A percentile compares a stretch with the other conserved stretches of the same genome.
phyloP scores from a whole-genome alignment of 1,140 invertebrate species.

The Drosophila nikananu region DNA sequence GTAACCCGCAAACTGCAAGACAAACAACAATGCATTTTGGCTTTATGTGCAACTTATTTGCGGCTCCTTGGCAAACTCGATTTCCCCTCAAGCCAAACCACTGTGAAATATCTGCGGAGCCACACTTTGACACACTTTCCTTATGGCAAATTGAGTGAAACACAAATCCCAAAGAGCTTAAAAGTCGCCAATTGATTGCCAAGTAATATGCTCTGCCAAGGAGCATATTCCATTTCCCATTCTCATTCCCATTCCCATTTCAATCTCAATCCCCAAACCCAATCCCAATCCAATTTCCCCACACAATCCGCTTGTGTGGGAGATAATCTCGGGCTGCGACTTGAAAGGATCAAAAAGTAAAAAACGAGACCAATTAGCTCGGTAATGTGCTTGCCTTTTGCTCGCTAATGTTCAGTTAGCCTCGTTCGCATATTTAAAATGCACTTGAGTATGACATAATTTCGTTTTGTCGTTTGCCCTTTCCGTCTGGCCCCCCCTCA shows the following conservation, averaged over 20 bases:
- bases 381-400: slow-evolving; percentile 39
- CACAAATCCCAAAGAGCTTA: slow-evolving; percentile 48
- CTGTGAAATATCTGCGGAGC: slow-evolving; percentile 14
- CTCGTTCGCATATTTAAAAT: slow-evolving; percentile 76
- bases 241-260: slow-evolving; percentile 8
- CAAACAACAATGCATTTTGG: slow-evolving; percentile 28
- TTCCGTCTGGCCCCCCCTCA: slow-evolving; percentile 26
- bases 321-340: slow-evolving; percentile 57
- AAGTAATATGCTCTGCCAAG: slow-evolving; percentile 51
- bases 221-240: too few relatives aligned
- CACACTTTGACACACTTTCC: slow-evolving; percentile 18
- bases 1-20: slow-evolving; percentile 93
- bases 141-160: slow-evolving; percentile 42
- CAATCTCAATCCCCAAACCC: slow-evolving; percentile 3
- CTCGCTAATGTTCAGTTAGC: slow-evolving; percentile 52
- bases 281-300: slow-evolving; percentile 28
- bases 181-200: slow-evolving; percentile 70
- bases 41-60: slow-evolving; percentile 36
- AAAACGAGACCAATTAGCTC: slow-evolving; percentile 60
- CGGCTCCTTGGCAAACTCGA: slow-evolving; percentile 1
- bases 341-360: slow-evolving; percentile 26
- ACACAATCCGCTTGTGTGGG: slow-evolving; percentile 20
- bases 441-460: slow-evolving; percentile 79
- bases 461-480: slow-evolving; percentile 69
- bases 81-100: background rate